These are phyloP conservation scores for Apaloderma vittatum DNA, from an alignment of 2,113 vertebrate genomes.

Conservation along the genomic window DNA sequence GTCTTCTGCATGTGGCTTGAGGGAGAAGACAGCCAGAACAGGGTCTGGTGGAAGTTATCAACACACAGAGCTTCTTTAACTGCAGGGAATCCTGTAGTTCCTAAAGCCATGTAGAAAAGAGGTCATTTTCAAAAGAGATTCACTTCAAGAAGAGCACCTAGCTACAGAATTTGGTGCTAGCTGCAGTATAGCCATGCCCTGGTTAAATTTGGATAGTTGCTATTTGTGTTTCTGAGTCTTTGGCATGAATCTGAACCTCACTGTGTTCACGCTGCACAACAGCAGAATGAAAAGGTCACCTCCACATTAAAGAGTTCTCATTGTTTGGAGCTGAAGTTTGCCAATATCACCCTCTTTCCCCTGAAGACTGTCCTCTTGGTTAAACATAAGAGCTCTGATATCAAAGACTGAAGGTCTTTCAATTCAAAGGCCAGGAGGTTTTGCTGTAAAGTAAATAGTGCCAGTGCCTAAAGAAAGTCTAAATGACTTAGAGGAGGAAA, in stretches of 20 bases:
- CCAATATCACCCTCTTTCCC: neutral
- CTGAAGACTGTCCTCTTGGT: neutral
- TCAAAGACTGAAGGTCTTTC: conserved; percentile 27
- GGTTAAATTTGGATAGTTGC: neutral
- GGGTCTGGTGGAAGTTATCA: neutral
- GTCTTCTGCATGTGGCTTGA: neutral
- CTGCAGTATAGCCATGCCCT: neutral
- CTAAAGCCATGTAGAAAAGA: neutral
- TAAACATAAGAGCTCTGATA: conserved; percentile 7
- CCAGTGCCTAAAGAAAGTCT: neutral
- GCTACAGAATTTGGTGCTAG: neutral
- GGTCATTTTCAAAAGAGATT: neutral
- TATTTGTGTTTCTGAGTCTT: neutral
- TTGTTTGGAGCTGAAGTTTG: neutral
- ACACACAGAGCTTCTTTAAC: neutral
- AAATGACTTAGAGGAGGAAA: neutral
- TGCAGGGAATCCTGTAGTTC: neutral
- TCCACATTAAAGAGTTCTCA: neutral
- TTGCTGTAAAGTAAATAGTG: conserved; percentile 11
- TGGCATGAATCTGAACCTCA: neutral
- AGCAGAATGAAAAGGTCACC: neutral
- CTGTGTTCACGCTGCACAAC: neutral
- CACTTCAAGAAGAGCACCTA: neutral
- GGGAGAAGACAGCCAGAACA: neutral
- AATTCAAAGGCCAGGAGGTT: neutral